Percentiles rank a stretch among this genome's conserved stretches.
These are phyloP conservation scores for Nothobranchius furzeri DNA, from an alignment of 2,113 vertebrate genomes.

Conservation along the genomic window DNA sequence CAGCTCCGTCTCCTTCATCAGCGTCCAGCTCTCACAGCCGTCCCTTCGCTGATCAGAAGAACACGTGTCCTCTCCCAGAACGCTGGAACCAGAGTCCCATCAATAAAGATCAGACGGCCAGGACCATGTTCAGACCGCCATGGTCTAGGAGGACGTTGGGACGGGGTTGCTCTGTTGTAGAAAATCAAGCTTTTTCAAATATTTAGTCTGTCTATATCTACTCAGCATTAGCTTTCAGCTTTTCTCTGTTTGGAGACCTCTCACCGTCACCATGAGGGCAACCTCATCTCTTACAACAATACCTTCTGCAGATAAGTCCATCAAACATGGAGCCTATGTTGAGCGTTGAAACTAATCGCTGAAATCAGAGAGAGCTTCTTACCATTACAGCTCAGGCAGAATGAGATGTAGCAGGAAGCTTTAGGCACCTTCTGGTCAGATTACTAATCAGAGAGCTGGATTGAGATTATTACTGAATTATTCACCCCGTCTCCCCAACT, in stretches of 20 bases:
- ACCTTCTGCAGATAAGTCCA: slow-evolving; percentile 30
- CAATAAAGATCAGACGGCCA: slow-evolving; percentile 45
- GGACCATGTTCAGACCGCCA: not conserved
- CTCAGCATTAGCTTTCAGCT: not conserved
- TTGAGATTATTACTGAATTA: too few relatives aligned
- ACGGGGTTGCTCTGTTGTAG: slow-evolving; percentile 12
- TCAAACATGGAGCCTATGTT: slow-evolving; percentile 5
- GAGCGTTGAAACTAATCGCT: too few relatives aligned
- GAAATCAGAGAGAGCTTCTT: slow-evolving; percentile 32
- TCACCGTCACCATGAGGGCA: not conserved
- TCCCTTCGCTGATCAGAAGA: slow-evolving; percentile 34
- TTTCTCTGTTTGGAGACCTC: not conserved
- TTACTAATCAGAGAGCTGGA: too few relatives aligned
- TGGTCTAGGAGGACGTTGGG: not conserved
- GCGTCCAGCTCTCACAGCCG: slow-evolving; percentile 13
- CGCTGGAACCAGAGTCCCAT: slow-evolving; percentile 30
- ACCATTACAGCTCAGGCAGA: slow-evolving; percentile 38
- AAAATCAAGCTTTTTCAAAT: slow-evolving; percentile 60
- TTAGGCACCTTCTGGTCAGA: too few relatives aligned
- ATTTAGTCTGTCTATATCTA: slow-evolving; percentile 41
- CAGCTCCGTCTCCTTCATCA: slow-evolving; percentile 12
- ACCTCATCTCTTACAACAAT: not conserved
- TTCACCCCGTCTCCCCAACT: too few relatives aligned
- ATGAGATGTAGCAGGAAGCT: slow-evolving; percentile 15
- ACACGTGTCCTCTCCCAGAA: not conserved